Evolutionary conservation across 2,797 vertebrate genomes (phyloP), one percentile per base, ranked within the genome.

Genomic region (Lepus townsendii): DNA sequence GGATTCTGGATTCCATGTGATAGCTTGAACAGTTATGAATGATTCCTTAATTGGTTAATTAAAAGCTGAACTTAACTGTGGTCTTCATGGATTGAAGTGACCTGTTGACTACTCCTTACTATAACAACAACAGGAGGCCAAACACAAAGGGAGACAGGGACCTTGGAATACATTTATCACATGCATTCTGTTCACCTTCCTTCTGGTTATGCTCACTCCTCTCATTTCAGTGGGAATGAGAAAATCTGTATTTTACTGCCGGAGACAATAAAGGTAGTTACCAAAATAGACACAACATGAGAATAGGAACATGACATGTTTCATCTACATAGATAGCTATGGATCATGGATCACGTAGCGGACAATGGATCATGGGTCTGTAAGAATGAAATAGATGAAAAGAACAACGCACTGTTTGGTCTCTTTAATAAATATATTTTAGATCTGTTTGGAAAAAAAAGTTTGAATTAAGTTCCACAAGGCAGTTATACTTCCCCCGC

Each of bases 381-480:
- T 80, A 87, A 93, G 24, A 68, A 1, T 4, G 22, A 93, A 94
- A 84, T 9, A 63, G 69, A 76, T 93, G 62, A 82, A 88, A 72
- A 68, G 13, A 35, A 88, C n/a, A 54, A 71, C 24, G 35, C 19
- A 20, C 19, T 76, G 38, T 24, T 72, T 87, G 27, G 30, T 62
- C 27, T 88, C 27, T 77, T 87, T 35, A 82, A 38, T 76, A 69
- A 85, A 38, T 66, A 60, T 5, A 91, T 20, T 60, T 92, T 71
- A 88, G 9, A 20, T n/a, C 24, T 88, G 38, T 50, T 90, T 38
- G 20, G 1, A 26, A 47, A 88, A 88, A 47, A 52, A 62, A 68
- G 19, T 9, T 69, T 90, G 35, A 68, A 24, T 5, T 63, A 75
- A 52, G 7, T 76, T 83, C 10, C 60, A 71, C 30, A 87, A 78